Percentiles rank a stretch among this genome's conserved stretches.
These are phyloP conservation scores for Sarcophaga bullata DNA, from an alignment of 1,140 invertebrate species.

Conservation along the genomic window DNA sequence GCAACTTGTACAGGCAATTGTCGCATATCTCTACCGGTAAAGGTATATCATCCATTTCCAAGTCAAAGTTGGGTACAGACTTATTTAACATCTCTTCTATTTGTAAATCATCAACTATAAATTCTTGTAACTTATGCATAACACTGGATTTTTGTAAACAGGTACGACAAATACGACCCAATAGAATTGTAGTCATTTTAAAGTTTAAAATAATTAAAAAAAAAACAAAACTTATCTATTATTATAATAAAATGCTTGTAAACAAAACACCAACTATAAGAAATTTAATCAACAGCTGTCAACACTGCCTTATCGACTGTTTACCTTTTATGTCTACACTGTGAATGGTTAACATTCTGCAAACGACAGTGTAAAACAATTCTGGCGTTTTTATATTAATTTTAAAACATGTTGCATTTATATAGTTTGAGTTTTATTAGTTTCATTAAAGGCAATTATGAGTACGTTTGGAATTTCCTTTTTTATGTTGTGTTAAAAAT, in stretches of 20 bases:
- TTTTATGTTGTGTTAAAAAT: no score
- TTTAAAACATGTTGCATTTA: no score
- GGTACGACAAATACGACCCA: conserved; percentile 23
- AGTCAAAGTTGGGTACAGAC: neutral
- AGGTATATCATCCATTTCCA: neutral
- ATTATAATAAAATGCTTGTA: neutral
- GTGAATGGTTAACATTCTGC: no score
- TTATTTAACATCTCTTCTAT: neutral
- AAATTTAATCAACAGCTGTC: no score
- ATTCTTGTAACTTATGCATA: conserved; percentile 2
- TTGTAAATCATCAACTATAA: neutral
- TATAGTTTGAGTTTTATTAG: no score
- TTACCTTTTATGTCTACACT: no score
- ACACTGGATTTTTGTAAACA: neutral
- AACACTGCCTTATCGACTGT: no score
- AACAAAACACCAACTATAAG: neutral
- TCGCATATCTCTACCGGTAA: conserved; percentile 13
- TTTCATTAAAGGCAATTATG: no score
- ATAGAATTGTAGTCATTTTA: neutral
- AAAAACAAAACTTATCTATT: no score
- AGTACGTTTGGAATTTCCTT: no score
- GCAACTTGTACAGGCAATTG: neutral
- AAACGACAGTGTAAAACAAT: no score
- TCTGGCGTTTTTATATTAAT: no score
- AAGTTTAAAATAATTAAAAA: neutral